Percentiles rank a stretch among this genome's conserved stretches.
These are phyloP conservation scores for Tiphia femorata DNA, from an alignment of 2,888 invertebrate species.

Conservation along the genomic window DNA sequence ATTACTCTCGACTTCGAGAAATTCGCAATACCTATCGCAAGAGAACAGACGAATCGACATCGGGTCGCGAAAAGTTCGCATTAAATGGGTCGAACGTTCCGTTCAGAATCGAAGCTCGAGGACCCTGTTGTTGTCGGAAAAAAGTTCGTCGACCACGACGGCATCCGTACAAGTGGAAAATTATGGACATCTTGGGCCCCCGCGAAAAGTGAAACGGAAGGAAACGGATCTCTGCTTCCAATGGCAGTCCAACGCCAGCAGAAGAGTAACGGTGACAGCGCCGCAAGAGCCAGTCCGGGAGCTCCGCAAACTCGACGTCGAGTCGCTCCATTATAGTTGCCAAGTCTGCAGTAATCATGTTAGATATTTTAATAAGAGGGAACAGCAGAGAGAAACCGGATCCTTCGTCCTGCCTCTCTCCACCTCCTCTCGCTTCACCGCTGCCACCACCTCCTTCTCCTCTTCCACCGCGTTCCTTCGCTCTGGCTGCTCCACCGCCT, in stretches of 20 bases:
- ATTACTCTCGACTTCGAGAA: too few relatives aligned
- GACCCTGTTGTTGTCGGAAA: slow-evolving; percentile 9
- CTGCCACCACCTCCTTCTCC: slow-evolving; percentile 11
- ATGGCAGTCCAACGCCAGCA: slow-evolving; percentile 3
- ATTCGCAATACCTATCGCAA: too few relatives aligned
- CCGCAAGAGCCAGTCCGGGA: slow-evolving; percentile 23
- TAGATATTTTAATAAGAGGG: slow-evolving; percentile 66
- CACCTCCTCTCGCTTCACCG: slow-evolving; percentile 18
- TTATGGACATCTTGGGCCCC: slow-evolving; percentile 16
- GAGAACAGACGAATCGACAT: too few relatives aligned
- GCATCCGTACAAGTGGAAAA: neutral
- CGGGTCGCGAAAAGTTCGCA: too few relatives aligned
- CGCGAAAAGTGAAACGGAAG: slow-evolving; percentile 13
- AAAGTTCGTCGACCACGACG: neutral
- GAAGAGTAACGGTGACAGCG: slow-evolving; percentile 9
- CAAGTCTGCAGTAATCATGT: slow-evolving; percentile 63
- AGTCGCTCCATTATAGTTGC: slow-evolving; percentile 63
- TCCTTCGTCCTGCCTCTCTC: slow-evolving; percentile 37
- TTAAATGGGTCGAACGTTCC: too few relatives aligned
- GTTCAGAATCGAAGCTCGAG: too few relatives aligned
- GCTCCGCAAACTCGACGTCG: slow-evolving; percentile 46
- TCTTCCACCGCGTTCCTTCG: slow-evolving; percentile 1
- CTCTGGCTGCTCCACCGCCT: too few relatives aligned
- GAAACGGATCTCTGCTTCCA: too few relatives aligned
- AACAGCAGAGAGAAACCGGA: slow-evolving; percentile 50